Conservation (phyloP, 2,113 vertebrate species). For the Mus spicilegus region DNA sequence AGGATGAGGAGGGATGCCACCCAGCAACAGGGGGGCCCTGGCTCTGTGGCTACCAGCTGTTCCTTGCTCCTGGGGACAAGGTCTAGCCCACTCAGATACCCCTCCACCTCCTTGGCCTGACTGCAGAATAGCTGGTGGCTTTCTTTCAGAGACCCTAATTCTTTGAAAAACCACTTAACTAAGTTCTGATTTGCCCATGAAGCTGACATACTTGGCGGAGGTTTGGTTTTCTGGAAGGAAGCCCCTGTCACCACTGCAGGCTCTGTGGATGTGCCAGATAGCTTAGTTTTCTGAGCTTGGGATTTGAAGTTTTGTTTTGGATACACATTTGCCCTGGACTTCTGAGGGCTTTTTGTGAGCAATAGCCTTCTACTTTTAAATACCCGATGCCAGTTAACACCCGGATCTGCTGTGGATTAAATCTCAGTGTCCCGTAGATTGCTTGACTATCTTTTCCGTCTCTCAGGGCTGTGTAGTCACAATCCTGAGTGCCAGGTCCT, state of each 20-base stretch:
- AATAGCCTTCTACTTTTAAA: background rate
- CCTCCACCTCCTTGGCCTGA: background rate
- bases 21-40: background rate
- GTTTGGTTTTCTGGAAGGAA: slow-evolving; percentile 52
- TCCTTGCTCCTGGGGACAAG: background rate
- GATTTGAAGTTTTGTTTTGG: slow-evolving; percentile 6
- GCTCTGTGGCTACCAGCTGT: background rate
- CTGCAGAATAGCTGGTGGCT: background rate
- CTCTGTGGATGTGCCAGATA: slow-evolving; percentile 3
- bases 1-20: too few species aligned
- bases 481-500: rapidly evolving
- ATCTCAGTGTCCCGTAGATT: background rate
- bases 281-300: slow-evolving; percentile 47
- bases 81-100: rapidly evolving
- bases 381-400: background rate
- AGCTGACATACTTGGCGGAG: background rate
- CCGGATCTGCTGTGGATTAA: background rate
- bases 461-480: background rate
- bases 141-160: background rate
- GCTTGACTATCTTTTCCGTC: background rate
- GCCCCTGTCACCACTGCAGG: background rate
- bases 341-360: slow-evolving; percentile 22
- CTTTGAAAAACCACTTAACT: slow-evolving; percentile 17
- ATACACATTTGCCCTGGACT: slow-evolving; percentile 49
- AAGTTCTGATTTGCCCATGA: slow-evolving; percentile 43